These are phyloP conservation scores for Heliconius hortense DNA, from an alignment of 2,888 invertebrate species.

Conservation along the genomic window DNA sequence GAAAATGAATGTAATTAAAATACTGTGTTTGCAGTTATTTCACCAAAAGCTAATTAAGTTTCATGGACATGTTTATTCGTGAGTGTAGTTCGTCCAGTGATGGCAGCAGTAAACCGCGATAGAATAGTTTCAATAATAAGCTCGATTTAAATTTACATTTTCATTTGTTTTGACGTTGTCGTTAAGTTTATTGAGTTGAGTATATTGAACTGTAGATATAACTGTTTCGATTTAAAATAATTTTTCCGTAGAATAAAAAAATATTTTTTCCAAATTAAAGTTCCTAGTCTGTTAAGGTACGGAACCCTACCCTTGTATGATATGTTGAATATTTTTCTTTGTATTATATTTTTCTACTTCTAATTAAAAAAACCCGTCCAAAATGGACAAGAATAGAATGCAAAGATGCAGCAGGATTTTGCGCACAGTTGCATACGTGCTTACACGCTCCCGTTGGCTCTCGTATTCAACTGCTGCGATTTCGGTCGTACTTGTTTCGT, in stretches of 20 bases:
- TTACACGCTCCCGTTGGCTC: conserved; percentile 22
- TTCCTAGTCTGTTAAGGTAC: no score
- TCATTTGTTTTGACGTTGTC: conserved; percentile 21
- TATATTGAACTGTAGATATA: not conserved
- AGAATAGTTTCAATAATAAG: conserved; percentile 27
- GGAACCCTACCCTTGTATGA: not conserved
- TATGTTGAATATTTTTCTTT: not conserved
- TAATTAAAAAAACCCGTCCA: not conserved
- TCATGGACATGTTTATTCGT: conserved; percentile 35
- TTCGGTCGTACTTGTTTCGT: conserved; percentile 24
- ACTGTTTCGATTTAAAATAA: not conserved
- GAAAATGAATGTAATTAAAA: conserved; percentile 34
- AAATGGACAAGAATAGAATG: not conserved
- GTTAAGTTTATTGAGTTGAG: not conserved
- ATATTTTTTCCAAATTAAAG: no score
- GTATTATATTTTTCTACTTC: not conserved
- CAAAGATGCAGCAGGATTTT: not conserved
- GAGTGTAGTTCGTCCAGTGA: conserved; percentile 34
- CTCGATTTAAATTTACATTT: conserved; percentile 28
- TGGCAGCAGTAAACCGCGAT: conserved; percentile 31
- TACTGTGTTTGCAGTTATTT: conserved; percentile 33
- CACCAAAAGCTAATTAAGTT: conserved; percentile 35
- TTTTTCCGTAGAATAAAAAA: no score
- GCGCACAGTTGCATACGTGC: not conserved
- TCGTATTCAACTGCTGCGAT: conserved; percentile 15